Evolutionary conservation across 2,797 vertebrate species (phyloP), one percentile per base, ranked within the genome.

Genomic region (Siniperca scherzeri): DNA sequence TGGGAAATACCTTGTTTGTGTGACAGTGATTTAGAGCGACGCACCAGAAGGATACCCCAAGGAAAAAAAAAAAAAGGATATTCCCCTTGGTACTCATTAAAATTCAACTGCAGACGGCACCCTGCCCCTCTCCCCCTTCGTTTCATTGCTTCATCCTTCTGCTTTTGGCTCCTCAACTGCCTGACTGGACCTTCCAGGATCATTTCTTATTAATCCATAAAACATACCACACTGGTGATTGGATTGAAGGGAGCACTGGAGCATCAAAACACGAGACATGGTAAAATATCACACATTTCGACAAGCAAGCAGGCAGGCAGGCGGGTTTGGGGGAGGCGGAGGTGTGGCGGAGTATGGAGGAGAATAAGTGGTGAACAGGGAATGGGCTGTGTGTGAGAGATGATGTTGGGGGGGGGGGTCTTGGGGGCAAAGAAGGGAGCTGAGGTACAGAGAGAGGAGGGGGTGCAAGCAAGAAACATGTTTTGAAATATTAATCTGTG

Each of bases 161-260:
- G 92, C 94, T 91, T 92, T 94, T 94, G 92, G 93, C 90, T 92
- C 90, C 88, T 92, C 88, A 80, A 10, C 36, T 44, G 86, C 93
- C 94, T 96, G 94, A 68, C 91, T 53, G 87, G 96, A 94, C 94
- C 86, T 81, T 95, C 95, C 91, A 89, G 84, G 95, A 97, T 96
- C 93, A 95, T 96, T 96, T 94, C 93, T 95, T 96, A 97, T 97
- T 96, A 97, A 97, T 97, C 96, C 96, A 95, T 96, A 96, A 97
- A 97, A 96, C 95, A 96, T 91, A 93, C 76, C 72, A 9, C 90
- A 60, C 80, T 90, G 73, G 89, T 93, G 96, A 96, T 95, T 90
- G 95, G 96, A 95, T 94, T 87, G 81, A 89, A 88, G 89, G 88
- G 94, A 95, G 95, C 92, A 93, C 84, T 85, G 93, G 92, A 96